Conservation (phyloP, 2,113 vertebrate genomes). For the Phrynocephalus versicolor region DNA sequence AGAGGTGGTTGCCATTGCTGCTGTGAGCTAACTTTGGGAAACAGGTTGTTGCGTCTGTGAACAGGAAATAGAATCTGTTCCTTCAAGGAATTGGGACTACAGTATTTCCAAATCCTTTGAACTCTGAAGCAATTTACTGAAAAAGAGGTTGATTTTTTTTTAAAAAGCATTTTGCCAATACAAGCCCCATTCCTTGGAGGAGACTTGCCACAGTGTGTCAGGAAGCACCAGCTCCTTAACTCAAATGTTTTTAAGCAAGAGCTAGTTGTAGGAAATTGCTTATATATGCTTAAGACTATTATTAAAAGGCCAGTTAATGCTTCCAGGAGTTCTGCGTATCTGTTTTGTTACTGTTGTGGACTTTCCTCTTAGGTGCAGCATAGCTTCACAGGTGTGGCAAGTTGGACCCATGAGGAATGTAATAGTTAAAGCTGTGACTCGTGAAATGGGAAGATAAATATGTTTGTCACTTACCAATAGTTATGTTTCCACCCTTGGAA, state of each 20-base stretch:
- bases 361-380: constrained; percentile 12
- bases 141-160: background rate
- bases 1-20: background rate
- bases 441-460: background rate
- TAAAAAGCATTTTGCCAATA: background rate
- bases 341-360: background rate
- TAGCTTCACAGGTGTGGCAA: background rate
- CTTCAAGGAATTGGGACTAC: background rate
- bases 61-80: background rate
- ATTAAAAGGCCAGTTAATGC: background rate
- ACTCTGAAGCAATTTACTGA: background rate
- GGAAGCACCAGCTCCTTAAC: background rate
- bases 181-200: background rate
- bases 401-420: background rate
- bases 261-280: background rate
- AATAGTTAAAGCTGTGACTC: background rate
- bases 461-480: background rate
- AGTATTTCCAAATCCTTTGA: background rate
- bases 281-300: background rate
- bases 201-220: background rate
- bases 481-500: constrained; percentile 7
- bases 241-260: background rate
- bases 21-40: background rate
- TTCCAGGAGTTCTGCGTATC: background rate
- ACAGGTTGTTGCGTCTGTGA: background rate